These are phyloP conservation scores for Phyllotreta cruciferae DNA, from an alignment of 2,888 invertebrate genomes.

Conservation along the genomic window DNA sequence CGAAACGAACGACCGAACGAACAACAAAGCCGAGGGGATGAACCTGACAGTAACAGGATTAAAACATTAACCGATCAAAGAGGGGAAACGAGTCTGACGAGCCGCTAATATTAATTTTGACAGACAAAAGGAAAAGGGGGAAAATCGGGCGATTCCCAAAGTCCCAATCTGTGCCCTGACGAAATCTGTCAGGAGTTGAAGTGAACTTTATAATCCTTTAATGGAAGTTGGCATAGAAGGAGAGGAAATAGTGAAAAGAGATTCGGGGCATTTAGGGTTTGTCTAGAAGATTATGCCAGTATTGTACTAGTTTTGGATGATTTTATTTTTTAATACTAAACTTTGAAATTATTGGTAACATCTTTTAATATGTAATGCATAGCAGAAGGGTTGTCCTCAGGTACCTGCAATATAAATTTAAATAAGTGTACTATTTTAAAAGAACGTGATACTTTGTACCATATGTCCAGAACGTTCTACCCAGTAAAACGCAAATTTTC, in stretches of 20 bases:
- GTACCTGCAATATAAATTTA: constrained; percentile 43
- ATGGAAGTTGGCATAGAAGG: constrained; percentile 41
- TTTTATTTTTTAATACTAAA: constrained; percentile 13
- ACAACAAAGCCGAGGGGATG: constrained; percentile 28
- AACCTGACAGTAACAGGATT: constrained; percentile 40
- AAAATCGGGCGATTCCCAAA: constrained; percentile 37
- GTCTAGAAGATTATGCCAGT: constrained; percentile 13
- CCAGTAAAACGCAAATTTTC: constrained; percentile 79
- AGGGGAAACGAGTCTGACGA: constrained; percentile 33
- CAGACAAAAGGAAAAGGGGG: constrained; percentile 40
- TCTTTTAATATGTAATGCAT: constrained; percentile 45
- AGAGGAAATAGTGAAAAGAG: constrained; percentile 38
- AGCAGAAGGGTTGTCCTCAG: constrained; percentile 43
- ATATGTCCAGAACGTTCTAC: constrained; percentile 82
- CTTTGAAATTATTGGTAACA: constrained; percentile 38
- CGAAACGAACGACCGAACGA: constrained; percentile 4
- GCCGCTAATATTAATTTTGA: constrained; percentile 44
- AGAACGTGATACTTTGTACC: constrained; percentile 59
- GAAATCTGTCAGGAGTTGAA: constrained; percentile 43
- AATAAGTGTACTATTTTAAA: not conserved
- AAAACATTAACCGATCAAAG: constrained; percentile 40
- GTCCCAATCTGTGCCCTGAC: constrained; percentile 36
- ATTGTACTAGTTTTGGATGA: constrained; percentile 3
- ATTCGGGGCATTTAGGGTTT: constrained; percentile 34
- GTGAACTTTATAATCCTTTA: constrained; percentile 45